phyloP scores from a whole-genome alignment of 2,797 vertebrate genomes.

The Ammospiza maritima region DNA sequence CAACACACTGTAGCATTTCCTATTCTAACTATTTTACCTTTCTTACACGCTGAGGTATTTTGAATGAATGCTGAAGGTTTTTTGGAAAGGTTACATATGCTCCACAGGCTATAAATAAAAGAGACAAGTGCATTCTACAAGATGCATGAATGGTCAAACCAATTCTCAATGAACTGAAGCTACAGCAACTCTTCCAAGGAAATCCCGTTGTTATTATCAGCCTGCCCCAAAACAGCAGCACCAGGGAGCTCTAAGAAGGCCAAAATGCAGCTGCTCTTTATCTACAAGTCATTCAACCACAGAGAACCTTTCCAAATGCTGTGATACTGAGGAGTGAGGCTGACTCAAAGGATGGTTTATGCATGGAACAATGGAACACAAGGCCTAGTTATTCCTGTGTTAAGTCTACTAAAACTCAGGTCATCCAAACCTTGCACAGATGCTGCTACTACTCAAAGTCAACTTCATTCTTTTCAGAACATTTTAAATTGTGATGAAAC shows the following conservation, averaged over 20 bases:
- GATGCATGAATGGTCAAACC: background rate
- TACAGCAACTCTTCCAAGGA: background rate
- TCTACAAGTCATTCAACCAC: background rate
- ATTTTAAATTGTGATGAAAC: background rate
- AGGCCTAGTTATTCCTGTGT: background rate
- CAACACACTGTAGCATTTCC: background rate
- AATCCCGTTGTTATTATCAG: background rate
- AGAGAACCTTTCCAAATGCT: background rate
- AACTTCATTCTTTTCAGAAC: background rate
- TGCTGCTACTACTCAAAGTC: background rate
- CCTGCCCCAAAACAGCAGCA: background rate
- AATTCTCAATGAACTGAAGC: background rate
- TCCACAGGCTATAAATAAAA: background rate
- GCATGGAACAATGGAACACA: background rate
- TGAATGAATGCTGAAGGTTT: background rate
- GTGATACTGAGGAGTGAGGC: background rate
- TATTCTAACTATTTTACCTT: background rate
- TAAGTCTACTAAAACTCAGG: background rate
- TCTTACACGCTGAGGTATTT: background rate
- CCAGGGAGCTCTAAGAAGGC: background rate
- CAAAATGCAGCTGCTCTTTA: background rate
- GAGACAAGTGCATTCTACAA: background rate
- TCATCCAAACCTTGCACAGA: background rate
- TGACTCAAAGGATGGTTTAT: background rate
- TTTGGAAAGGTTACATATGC: background rate